These are phyloP conservation scores for Antidorcas marsupialis DNA, from an alignment of 2,113 vertebrate genomes.

Conservation along the genomic window DNA sequence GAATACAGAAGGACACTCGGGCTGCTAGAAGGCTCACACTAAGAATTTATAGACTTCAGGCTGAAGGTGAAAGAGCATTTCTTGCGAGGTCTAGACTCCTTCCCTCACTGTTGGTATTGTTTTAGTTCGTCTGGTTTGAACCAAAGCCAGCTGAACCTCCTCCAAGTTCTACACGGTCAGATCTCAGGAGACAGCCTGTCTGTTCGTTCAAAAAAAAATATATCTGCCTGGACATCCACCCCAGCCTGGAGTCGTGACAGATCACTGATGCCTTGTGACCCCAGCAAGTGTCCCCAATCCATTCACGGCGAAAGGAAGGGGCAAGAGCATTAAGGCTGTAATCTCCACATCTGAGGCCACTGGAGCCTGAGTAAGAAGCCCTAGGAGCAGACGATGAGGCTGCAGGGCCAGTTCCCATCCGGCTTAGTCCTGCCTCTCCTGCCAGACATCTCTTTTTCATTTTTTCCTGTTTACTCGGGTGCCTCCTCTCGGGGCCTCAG, in stretches of 20 bases:
- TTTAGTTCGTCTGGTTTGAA: constrained; percentile 57
- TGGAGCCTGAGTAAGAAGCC: background rate
- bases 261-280: background rate
- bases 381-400: background rate
- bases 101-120: constrained; percentile 26
- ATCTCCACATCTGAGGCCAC: background rate
- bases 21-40: background rate
- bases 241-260: background rate
- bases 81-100: background rate
- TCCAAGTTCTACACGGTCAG: constrained; percentile 69
- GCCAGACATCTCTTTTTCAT: background rate
- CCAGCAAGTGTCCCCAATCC: background rate
- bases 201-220: constrained; percentile 34
- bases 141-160: constrained; percentile 54
- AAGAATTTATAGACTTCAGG: background rate
- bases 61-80: constrained; percentile 25
- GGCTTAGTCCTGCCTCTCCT: background rate
- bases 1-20: too few relatives aligned
- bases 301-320: background rate
- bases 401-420: background rate
- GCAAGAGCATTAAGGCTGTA: background rate
- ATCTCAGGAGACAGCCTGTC: constrained; percentile 69
- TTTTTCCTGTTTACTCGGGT: background rate
- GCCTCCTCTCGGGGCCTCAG: background rate
- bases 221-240: constrained; percentile 2